Percentiles rank a stretch among this genome's conserved stretches.
Conservation (phyloP, 2,888 invertebrate species). For the Charanyca ferruginea region DNA sequence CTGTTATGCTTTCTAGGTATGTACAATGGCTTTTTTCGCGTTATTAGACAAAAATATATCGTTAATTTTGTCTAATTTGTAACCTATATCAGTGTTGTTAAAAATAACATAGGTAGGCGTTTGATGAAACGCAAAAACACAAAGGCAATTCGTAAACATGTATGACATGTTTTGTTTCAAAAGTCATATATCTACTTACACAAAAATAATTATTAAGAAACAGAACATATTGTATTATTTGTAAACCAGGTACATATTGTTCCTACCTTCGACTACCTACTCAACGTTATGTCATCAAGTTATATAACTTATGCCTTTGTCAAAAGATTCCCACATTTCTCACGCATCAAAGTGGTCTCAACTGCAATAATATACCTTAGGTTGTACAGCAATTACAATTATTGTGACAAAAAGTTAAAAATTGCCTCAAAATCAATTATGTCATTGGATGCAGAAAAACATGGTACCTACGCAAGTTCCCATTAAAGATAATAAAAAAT, state of each 20-base stretch:
- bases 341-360: slow-evolving; percentile 40
- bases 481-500: slow-evolving; percentile 26
- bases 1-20: slow-evolving; percentile 24
- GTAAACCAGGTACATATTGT: neutral
- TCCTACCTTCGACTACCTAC: neutral
- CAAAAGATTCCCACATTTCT: slow-evolving; percentile 54
- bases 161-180: neutral
- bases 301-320: slow-evolving; percentile 45
- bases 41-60: neutral
- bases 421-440: slow-evolving; percentile 64
- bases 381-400: slow-evolving; percentile 54
- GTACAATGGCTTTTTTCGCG: slow-evolving; percentile 1
- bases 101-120: neutral
- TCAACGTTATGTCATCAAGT: slow-evolving; percentile 39
- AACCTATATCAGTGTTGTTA: neutral
- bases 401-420: slow-evolving; percentile 62
- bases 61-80: too few relatives aligned
- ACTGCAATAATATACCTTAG: slow-evolving; percentile 9
- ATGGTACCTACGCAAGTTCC: slow-evolving; percentile 21
- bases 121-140: neutral
- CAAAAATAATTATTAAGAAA: neutral
- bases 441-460: slow-evolving; percentile 57
- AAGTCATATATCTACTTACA: too few relatives aligned
- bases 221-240: slow-evolving; percentile 12
- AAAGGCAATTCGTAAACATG: slow-evolving; percentile 13